phyloP scores from a whole-genome alignment of 2,888 invertebrate genomes.

The Metellina segmentata region DNA sequence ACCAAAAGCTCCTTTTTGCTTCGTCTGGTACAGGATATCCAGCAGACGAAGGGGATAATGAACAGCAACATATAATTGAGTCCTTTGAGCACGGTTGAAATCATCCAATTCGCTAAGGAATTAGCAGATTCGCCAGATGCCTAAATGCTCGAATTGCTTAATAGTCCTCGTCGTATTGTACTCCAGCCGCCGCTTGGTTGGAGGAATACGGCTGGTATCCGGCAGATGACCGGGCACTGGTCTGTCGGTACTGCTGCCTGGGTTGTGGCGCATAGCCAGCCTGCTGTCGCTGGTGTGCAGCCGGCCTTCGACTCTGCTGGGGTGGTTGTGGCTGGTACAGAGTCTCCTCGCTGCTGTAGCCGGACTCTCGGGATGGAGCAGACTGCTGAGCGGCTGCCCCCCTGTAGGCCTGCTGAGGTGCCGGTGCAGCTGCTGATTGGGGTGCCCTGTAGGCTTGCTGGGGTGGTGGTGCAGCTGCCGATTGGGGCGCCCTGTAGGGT shows the following conservation, averaged over 20 bases:
- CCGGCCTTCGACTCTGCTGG: slow-evolving; percentile 26
- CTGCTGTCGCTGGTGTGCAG: slow-evolving; percentile 19
- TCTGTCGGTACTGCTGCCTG: slow-evolving; percentile 6
- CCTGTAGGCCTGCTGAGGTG: slow-evolving; percentile 63
- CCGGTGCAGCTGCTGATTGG: slow-evolving; percentile 30
- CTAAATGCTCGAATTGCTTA: slow-evolving; percentile 21
- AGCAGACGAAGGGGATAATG: slow-evolving; percentile 6
- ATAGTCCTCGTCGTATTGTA: slow-evolving; percentile 76
- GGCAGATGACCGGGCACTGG: slow-evolving; percentile 47
- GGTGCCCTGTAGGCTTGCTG: slow-evolving; percentile 48
- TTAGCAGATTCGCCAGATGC: neutral
- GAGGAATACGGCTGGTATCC: slow-evolving; percentile 50
- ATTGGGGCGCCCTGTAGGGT: slow-evolving; percentile 21
- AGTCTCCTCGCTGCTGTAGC: slow-evolving; percentile 51
- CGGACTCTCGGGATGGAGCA: neutral
- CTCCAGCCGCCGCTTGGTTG: slow-evolving; percentile 63
- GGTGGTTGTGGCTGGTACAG: slow-evolving; percentile 40
- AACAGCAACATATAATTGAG: neutral
- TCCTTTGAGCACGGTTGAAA: neutral
- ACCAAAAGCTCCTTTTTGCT: too few relatives aligned
- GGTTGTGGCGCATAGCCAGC: slow-evolving; percentile 51
- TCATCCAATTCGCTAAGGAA: neutral
- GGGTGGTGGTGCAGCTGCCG: slow-evolving; percentile 47
- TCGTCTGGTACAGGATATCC: slow-evolving; percentile 12
- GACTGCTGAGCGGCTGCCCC: slow-evolving; percentile 13